phyloP scores from a whole-genome alignment of 2,888 invertebrate species.

The Trichogramma dendrolimi region DNA sequence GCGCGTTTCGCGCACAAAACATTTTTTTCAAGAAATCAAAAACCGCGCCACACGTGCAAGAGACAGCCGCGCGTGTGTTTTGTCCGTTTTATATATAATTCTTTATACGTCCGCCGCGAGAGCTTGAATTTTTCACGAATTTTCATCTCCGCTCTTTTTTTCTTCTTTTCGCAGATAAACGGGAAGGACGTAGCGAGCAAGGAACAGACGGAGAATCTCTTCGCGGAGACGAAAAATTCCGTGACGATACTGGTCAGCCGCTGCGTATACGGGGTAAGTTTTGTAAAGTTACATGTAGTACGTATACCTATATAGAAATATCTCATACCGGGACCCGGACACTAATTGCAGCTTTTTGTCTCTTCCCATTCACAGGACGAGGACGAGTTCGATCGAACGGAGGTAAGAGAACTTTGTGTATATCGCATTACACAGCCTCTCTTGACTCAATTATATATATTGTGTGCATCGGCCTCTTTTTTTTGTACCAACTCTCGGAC shows the following conservation, averaged over 20 bases:
- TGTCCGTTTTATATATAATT: too few relatives aligned
- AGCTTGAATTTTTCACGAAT: slow-evolving; percentile 1
- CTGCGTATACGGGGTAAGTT: slow-evolving; percentile 56
- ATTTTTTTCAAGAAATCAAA: too few relatives aligned
- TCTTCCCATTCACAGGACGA: slow-evolving; percentile 38
- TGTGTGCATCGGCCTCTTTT: too few relatives aligned
- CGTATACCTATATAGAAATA: slow-evolving; percentile 22
- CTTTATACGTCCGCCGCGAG: too few relatives aligned
- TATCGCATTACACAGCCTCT: too few relatives aligned
- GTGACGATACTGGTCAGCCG: slow-evolving; percentile 62
- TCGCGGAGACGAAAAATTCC: slow-evolving; percentile 58
- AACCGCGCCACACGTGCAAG: too few relatives aligned
- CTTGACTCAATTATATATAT: too few relatives aligned
- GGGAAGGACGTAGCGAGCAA: slow-evolving; percentile 61
- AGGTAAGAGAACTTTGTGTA: too few relatives aligned
- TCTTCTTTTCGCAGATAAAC: slow-evolving; percentile 52
- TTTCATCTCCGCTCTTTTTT: slow-evolving; percentile 5
- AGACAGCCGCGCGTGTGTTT: too few relatives aligned
- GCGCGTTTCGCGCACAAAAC: too few relatives aligned
- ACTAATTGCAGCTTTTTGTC: neutral
- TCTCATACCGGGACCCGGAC: neutral
- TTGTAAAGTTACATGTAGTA: neutral
- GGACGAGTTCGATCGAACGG: slow-evolving; percentile 39
- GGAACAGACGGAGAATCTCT: slow-evolving; percentile 60
- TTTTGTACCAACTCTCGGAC: too few relatives aligned